Base-by-base conservation (phyloP, 1,140 invertebrate genomes). In the Potamilus streckersoni region DNA sequence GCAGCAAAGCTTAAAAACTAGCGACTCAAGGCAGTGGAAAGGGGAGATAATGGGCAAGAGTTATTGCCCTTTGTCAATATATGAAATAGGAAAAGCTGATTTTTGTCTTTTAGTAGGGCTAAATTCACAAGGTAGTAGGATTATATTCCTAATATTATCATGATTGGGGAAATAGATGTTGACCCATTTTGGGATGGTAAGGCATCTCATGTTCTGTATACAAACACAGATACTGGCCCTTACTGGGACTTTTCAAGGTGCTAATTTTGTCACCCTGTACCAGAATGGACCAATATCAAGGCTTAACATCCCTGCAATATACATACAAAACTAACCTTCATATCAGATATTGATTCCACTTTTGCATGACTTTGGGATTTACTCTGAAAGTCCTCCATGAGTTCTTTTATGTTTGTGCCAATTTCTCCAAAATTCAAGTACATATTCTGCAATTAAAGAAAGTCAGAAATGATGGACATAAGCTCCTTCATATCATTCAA, bases 381-480 rank as follows among this genome's bases (percentile, higher is more conserved):
- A 79, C 93, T 94, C 90, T 99, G 97, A 91, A 98, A 99, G 81
- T 99, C 96, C 70, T 99, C 97, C 95, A 99, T 99, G 49, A 99
- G 91, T 62, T 94, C 93, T 90, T 99, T 99, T 76, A 99, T 98
- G 58, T 96, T 99, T 84, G 96, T 95, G 1, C 97, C 97, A 86
- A 99, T 99, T 91, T 99, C 97, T 56, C 98, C 98, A 92, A 98
- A 99, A 90, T 99, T 99, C 31, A 94, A 91, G 88, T 97, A 99
- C 89, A 98, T 93, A 91, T 99, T 99, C 93, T 96, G 89, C 71
- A 91, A 78, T 76, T 13, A 60, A 67, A 71, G 76, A 71, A 60
- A 17, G 20, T 57, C 56, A 49, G 19, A 67, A 66, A 55, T 49
- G 38, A 49, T 8, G 38, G 38, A 49, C 11, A 6, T 8, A 49